These are phyloP conservation scores for Cromileptes altivelis DNA, from an alignment of 2,113 vertebrate species.

Conservation along the genomic window DNA sequence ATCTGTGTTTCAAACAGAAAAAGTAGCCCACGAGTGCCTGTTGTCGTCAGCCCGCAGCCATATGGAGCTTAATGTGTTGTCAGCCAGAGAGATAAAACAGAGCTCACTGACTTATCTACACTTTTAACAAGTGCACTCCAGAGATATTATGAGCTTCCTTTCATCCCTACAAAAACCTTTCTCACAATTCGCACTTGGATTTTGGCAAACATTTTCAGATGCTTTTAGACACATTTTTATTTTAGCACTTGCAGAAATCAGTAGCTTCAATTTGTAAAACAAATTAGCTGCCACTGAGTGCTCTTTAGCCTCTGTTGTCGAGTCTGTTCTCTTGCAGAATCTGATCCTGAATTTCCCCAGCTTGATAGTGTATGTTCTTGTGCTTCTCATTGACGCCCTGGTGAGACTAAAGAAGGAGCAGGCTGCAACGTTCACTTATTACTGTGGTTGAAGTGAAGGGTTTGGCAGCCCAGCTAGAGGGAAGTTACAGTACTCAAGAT, in stretches of 20 bases:
- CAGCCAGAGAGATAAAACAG: slow-evolving; percentile 43
- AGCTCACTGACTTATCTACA: slow-evolving; percentile 47
- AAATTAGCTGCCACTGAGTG: slow-evolving; percentile 6
- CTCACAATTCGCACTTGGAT: background rate
- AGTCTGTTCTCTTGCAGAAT: background rate
- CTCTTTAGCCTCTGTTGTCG: slow-evolving; percentile 7
- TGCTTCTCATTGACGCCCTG: background rate
- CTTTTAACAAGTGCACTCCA: slow-evolving; percentile 58
- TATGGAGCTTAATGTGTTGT: slow-evolving; percentile 45
- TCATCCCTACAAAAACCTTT: slow-evolving; percentile 46
- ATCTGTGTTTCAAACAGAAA: slow-evolving; percentile 25
- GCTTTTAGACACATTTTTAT: background rate
- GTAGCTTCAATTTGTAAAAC: slow-evolving; percentile 21
- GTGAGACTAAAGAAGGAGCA: background rate
- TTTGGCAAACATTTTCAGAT: slow-evolving; percentile 15
- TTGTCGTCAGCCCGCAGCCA: slow-evolving; percentile 39
- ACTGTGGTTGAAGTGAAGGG: slow-evolving; percentile 10
- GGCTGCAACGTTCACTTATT: slow-evolving; percentile 4
- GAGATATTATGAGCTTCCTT: slow-evolving; percentile 40
- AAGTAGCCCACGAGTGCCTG: background rate
- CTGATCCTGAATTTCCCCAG: slow-evolving; percentile 10
- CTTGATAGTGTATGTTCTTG: background rate
- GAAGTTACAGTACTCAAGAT: slow-evolving; percentile 7
- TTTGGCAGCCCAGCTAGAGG: slow-evolving; percentile 14
- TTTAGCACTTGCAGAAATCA: slow-evolving; percentile 4